These are phyloP conservation scores for Philaethria dido DNA, from an alignment of 2,888 invertebrate species.

Conservation along the genomic window DNA sequence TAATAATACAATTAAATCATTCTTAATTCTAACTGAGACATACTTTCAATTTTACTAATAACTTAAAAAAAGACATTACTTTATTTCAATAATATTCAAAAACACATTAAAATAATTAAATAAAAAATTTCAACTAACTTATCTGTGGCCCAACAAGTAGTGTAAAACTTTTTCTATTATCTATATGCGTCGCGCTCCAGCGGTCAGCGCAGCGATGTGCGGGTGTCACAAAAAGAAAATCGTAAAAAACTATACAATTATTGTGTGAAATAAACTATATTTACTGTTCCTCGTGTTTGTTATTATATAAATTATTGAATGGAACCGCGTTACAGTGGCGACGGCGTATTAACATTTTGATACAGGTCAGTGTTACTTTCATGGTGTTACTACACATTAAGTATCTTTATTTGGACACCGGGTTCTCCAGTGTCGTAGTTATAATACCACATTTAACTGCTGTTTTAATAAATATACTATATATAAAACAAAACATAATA, in stretches of 20 bases:
- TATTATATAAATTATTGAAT: conserved; percentile 63
- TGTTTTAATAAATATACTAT: conserved; percentile 43
- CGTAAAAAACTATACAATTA: conserved; percentile 67
- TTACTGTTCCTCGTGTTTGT: conserved; percentile 62
- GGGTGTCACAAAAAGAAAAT: conserved; percentile 69
- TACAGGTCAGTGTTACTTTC: conserved; percentile 67
- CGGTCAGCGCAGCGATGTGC: conserved; percentile 54
- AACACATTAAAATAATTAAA: neutral
- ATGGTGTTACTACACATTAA: conserved; percentile 63
- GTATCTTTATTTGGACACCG: conserved; percentile 77
- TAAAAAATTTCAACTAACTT: neutral
- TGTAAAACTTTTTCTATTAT: conserved; percentile 38
- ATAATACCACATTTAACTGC: conserved; percentile 43
- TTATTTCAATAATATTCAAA: neutral
- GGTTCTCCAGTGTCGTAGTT: conserved; percentile 69
- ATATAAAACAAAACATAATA: neutral
- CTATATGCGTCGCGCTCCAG: conserved; percentile 51
- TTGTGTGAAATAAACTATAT: conserved; percentile 72
- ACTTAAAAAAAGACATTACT: too few relatives aligned
- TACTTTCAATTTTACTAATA: too few relatives aligned
- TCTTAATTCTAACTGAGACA: too few relatives aligned
- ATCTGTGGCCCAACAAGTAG: conserved; percentile 28
- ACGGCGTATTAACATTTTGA: conserved; percentile 53
- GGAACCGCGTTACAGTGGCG: conserved; percentile 55
- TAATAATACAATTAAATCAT: too few relatives aligned